Evolutionary conservation across 2,888 invertebrate species (phyloP).

Genomic region (Serripes groenlandicus): DNA sequence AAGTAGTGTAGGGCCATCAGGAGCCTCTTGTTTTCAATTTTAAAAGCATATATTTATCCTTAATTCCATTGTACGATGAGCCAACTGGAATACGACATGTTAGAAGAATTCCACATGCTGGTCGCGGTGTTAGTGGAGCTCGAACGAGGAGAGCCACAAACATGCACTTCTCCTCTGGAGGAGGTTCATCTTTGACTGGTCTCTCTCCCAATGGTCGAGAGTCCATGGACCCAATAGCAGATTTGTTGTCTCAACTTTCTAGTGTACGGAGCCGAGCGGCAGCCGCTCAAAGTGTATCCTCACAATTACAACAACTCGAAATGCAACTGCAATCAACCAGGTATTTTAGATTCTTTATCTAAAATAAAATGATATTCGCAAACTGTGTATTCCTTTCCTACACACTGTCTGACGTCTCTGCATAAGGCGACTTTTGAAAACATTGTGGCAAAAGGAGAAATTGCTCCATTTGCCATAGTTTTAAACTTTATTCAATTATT

Average conservation of each 20-base stretch:
- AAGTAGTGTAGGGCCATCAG: too few relatives aligned
- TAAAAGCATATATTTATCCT: background rate
- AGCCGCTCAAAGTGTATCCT: conserved; percentile 85
- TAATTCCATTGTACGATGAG: conserved; percentile 90
- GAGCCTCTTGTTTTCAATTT: too few relatives aligned
- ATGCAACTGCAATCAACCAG: conserved; percentile 96
- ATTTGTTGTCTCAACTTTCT: conserved; percentile 97
- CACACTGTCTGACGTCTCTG: too few relatives aligned
- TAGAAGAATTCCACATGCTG: conserved; percentile 93
- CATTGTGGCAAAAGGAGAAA: too few relatives aligned
- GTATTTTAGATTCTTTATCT: conserved; percentile 83
- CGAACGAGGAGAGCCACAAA: conserved; percentile 94
- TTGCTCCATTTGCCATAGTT: too few relatives aligned
- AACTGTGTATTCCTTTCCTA: too few relatives aligned
- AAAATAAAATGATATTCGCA: too few relatives aligned
- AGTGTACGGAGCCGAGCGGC: conserved; percentile 92
- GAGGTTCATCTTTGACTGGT: conserved; percentile 91
- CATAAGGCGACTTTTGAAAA: too few relatives aligned
- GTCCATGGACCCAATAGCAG: conserved; percentile 98
- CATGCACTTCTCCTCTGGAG: conserved; percentile 97
- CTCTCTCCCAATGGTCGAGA: conserved; percentile 96
- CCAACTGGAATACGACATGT: conserved; percentile 90
- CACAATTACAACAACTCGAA: conserved; percentile 94
- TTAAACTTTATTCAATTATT: too few relatives aligned
- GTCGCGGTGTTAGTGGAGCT: conserved; percentile 91